Base-by-base conservation (phyloP, 2,113 vertebrate species). In the Sapajus apella region DNA sequence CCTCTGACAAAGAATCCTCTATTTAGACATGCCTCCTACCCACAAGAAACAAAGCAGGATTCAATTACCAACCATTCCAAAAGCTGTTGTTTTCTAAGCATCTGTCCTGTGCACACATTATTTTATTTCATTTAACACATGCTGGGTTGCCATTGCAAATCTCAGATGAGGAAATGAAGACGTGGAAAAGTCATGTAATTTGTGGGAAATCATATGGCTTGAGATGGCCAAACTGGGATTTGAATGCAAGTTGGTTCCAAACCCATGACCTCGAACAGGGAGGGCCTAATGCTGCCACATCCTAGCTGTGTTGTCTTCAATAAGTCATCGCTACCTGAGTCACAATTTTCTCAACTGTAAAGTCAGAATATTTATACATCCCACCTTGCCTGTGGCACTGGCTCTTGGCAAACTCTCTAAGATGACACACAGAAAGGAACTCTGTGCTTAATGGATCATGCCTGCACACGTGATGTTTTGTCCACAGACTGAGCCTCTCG, bases 21-120 rank as follows among this genome's bases (percentile, higher is more conserved):
- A 81, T 35, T 76, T n/a, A 96, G 80, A 77, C 5, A 64, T 6
- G 43, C 12, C 35, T 83, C n/a, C 37, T 32, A 86, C 45, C 27
- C 52, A 47, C 18, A 50, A 82, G 66, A 95, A 89, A 86, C 56
- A 96, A 96, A 95, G 85, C 16, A 91, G 35, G 70, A 43, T 45
- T 76, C 56, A 89, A 70, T 81, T 64, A 77, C 30, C 89, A 96
- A 86, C 21, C 23, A 40, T 81, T 52, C 25, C 30, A 76, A 95
- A 93, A 81, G 20, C 47, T 40, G 8, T 47, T 17, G 50, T 66
- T 87, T 90, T 56, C 58, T 64, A 83, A 90, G 14, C 23, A 52
- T 32, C 73, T 79, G n/a, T 83, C 87, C 52, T 13, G 20, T 32
- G n/a, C 13, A 13, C 6, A 52, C n/a, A 32, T 72, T 52, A 73